Conservation (phyloP, 2,888 invertebrate species). For the Didymodactylos carnosus region DNA sequence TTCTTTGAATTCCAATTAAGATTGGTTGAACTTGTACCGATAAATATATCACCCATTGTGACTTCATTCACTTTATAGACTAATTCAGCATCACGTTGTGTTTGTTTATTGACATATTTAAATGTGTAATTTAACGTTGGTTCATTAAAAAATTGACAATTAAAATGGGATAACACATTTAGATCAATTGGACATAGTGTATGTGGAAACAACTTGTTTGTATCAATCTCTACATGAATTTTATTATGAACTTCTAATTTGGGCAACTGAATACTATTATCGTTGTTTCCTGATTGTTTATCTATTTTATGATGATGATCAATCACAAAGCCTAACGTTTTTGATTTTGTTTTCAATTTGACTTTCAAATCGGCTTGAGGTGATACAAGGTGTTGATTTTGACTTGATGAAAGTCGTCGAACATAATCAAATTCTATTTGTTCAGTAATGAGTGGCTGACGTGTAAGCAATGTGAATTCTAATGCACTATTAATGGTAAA, state of each 20-base stretch:
- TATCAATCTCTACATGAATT: not conserved
- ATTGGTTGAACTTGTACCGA: not conserved
- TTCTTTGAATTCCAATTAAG: not conserved
- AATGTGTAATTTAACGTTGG: not conserved
- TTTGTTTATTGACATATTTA: not conserved
- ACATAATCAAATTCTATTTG: not conserved
- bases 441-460: not conserved
- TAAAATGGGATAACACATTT: not conserved
- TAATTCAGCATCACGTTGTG: not conserved
- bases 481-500: not conserved
- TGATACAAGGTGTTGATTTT: not conserved
- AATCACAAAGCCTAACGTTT: not conserved
- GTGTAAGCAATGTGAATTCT: not conserved
- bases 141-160: not conserved
- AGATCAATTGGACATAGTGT: not conserved
- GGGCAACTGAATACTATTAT: not conserved
- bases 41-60: not conserved
- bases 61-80: not conserved
- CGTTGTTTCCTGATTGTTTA: not conserved
- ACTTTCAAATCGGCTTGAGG: not conserved
- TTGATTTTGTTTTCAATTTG: not conserved
- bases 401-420: not conserved
- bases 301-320: not conserved
- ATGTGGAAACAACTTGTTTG: not conserved
- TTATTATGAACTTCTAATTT: not conserved